A percentile compares a stretch with the other conserved stretches of the same genome.
Evolutionary conservation across 1,140 invertebrate genomes (phyloP).

Genomic region (Plutomurus gul): DNA sequence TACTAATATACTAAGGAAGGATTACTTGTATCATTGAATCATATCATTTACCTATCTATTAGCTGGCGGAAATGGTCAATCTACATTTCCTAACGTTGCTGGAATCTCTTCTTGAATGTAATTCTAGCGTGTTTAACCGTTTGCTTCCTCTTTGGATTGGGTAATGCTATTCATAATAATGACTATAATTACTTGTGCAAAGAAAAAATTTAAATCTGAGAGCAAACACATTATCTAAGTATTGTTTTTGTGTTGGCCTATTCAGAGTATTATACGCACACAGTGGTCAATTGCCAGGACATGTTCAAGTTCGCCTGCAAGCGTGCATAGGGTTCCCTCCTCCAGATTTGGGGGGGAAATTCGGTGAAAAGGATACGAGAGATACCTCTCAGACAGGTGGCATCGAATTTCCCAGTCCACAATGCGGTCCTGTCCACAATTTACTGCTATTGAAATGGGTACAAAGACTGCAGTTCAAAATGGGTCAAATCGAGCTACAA

Average conservation of each 20-base stretch:
- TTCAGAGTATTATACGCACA: constrained; percentile 88
- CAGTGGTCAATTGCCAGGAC: constrained; percentile 83
- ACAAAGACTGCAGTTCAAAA: constrained; percentile 93
- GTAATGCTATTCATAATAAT: too few species aligned
- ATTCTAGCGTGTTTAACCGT: constrained; percentile 87
- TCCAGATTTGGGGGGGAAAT: constrained; percentile 35
- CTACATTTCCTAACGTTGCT: constrained; percentile 93
- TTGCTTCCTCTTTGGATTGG: constrained; percentile 85
- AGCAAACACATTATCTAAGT: too few species aligned
- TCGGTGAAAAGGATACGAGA: background rate
- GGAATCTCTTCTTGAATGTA: constrained; percentile 93
- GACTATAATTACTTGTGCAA: too few species aligned
- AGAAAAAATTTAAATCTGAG: too few species aligned
- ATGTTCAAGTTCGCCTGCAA: constrained; percentile 86
- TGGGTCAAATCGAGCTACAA: constrained; percentile 96
- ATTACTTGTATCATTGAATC: background rate
- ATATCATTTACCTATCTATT: constrained; percentile 43
- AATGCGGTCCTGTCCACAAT: constrained; percentile 51
- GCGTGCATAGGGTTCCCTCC: constrained; percentile 79
- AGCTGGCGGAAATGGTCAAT: constrained; percentile 97
- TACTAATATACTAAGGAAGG: constrained; percentile 33
- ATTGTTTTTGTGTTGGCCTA: too few species aligned
- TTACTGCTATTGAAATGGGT: constrained; percentile 77
- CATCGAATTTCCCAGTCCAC: constrained; percentile 48
- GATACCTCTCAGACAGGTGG: constrained; percentile 11